Evolutionary conservation across 1,140 invertebrate genomes (phyloP).

Genomic region (Hyles euphorbiae): DNA sequence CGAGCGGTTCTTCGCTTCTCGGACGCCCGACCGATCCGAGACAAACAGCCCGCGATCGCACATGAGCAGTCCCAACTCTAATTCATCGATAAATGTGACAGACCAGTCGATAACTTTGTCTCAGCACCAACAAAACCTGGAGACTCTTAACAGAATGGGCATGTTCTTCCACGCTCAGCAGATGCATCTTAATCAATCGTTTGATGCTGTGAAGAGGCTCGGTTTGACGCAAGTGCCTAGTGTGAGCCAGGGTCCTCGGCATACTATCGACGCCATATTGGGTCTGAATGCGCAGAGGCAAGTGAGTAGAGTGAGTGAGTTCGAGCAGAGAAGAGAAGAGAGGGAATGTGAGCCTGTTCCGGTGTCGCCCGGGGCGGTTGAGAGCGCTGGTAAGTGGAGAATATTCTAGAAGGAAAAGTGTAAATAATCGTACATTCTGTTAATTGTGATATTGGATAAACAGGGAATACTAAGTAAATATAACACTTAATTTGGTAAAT

Average conservation of each 20-base stretch:
- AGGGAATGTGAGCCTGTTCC: conserved; percentile 57
- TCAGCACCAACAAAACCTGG: conserved; percentile 62
- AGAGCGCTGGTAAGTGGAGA: conserved; percentile 59
- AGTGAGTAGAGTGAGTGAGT: conserved; percentile 49
- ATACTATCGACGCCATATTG: conserved; percentile 67
- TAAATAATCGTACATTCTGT: no score
- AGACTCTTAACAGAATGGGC: conserved; percentile 65
- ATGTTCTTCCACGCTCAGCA: conserved; percentile 70
- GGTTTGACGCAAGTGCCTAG: conserved; percentile 54
- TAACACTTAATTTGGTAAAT: no score
- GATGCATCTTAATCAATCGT: conserved; percentile 61
- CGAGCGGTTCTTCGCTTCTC: conserved; percentile 51
- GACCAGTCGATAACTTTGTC: conserved; percentile 41
- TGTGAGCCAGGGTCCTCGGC: conserved; percentile 58
- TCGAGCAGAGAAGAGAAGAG: conserved; percentile 50
- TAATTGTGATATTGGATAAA: no score
- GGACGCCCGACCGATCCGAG: conserved; percentile 57
- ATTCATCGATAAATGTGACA: conserved; percentile 56
- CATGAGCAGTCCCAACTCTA: conserved; percentile 59
- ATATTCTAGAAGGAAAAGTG: not conserved
- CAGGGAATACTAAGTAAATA: no score
- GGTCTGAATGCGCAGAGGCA: conserved; percentile 53
- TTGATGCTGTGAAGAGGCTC: conserved; percentile 61
- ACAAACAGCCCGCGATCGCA: conserved; percentile 59
- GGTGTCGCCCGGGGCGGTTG: conserved; percentile 59